These are phyloP conservation scores for Stylophora pistillata DNA, from an alignment of 64 coral and sea anemone genomes.

Conservation along the genomic window DNA sequence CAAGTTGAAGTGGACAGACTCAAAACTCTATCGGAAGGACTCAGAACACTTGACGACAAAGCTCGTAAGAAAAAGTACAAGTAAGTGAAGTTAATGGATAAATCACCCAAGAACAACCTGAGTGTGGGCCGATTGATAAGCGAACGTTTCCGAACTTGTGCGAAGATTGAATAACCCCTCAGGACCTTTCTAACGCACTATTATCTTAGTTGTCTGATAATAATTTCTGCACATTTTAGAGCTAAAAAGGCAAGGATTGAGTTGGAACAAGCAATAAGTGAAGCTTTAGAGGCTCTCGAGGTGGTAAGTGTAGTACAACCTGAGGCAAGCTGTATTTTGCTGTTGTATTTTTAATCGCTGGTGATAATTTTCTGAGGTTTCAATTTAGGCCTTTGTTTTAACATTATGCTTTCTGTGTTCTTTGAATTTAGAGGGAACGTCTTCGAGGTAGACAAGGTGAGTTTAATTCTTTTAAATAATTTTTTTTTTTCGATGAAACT, in stretches of 20 bases:
- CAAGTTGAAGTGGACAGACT: conserved; percentile 96
- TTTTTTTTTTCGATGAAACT: neutral
- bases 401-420: neutral
- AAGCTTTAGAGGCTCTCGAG: conserved; percentile 92
- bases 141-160: neutral
- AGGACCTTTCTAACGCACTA: neutral
- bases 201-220: neutral
- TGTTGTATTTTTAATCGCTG: neutral
- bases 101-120: neutral
- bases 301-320: conserved; percentile 47
- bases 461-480: neutral
- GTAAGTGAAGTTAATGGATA: conserved; percentile 18
- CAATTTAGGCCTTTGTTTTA: neutral
- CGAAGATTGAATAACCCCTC: neutral
- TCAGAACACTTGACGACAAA: conserved; percentile 95
- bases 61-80: conserved; percentile 95
- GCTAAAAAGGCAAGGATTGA: conserved; percentile 93
- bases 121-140: neutral
- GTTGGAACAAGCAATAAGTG: conserved; percentile 93
- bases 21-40: conserved; percentile 88
- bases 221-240: conserved; percentile 27
- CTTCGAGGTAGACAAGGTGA: conserved; percentile 79
- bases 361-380: neutral
- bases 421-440: conserved; percentile 69
- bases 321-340: neutral